phyloP scores from a whole-genome alignment of 1,140 invertebrate species.

The Magallana angulata region DNA sequence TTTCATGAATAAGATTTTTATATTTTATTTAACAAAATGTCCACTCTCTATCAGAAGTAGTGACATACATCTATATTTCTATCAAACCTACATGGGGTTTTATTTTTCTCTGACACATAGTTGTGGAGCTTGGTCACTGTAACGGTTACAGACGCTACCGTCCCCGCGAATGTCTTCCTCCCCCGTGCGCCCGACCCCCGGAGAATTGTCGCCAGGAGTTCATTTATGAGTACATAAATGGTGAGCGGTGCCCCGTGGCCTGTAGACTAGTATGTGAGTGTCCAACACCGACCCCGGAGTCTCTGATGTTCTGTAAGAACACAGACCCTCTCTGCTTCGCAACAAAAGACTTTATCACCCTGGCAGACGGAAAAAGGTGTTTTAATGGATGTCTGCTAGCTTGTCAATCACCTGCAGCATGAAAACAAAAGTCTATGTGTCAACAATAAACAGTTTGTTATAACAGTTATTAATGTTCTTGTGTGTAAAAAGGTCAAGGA shows the following conservation, averaged over 20 bases:
- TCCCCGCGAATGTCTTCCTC: background rate
- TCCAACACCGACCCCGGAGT: background rate
- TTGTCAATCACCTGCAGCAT: background rate
- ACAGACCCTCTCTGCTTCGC: background rate
- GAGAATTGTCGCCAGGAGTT: conserved; percentile 1
- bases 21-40: too few species aligned
- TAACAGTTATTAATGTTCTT: too few species aligned
- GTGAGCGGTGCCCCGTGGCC: background rate
- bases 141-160: too few species aligned
- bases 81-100: too few species aligned
- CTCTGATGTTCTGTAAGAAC: background rate
- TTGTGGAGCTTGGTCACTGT: too few species aligned
- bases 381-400: conserved; percentile 2
- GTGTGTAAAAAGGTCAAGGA: too few species aligned
- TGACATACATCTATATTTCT: too few species aligned
- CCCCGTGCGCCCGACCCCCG: background rate
- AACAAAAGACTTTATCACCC: background rate
- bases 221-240: background rate
- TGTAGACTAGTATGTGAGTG: background rate
- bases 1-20: too few species aligned
- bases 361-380: background rate
- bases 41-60: too few species aligned
- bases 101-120: too few species aligned
- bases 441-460: too few species aligned
- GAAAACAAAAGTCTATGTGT: too few species aligned